phyloP scores from a whole-genome alignment of 2,888 invertebrate species.

The Cristatella mucedo region DNA sequence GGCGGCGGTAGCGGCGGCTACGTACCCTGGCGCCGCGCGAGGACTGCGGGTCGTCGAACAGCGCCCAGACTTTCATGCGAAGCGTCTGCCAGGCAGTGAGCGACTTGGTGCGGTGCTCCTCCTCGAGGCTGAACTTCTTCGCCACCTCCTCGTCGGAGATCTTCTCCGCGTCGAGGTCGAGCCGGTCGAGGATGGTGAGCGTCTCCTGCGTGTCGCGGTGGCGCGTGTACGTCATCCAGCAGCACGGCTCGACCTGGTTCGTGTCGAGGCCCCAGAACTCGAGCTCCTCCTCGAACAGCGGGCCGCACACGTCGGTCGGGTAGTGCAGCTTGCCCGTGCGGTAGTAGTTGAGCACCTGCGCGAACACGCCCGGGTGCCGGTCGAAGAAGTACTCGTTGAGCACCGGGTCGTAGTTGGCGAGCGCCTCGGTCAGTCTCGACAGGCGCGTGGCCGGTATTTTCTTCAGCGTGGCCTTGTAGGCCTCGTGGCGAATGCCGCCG shows the following conservation, averaged over 20 bases:
- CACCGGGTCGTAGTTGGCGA: conserved; percentile 97
- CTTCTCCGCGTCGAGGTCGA: conserved; percentile 89
- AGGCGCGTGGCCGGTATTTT: conserved; percentile 91
- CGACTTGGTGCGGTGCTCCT: conserved; percentile 39
- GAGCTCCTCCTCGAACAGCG: conserved; percentile 93
- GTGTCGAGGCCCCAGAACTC: conserved; percentile 99
- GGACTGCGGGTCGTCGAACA: conserved; percentile 98
- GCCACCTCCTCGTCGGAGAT: conserved; percentile 95
- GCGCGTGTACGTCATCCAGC: conserved; percentile 96
- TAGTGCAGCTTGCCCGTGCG: conserved; percentile 96
- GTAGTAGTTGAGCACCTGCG: conserved; percentile 86
- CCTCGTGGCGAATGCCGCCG: conserved; percentile 81
- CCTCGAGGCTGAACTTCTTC: conserved; percentile 64
- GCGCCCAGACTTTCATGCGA: conserved; percentile 94
- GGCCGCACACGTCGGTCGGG: conserved; percentile 96
- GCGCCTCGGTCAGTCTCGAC: conserved; percentile 80
- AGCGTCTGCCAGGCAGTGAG: conserved; percentile 66
- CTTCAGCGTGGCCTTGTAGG: conserved; percentile 59
- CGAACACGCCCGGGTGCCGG: conserved; percentile 85
- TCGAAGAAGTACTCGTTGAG: conserved; percentile 98
- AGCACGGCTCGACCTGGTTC: conserved; percentile 97
- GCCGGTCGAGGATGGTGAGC: conserved; percentile 81
- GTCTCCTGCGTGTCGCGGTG: conserved; percentile 92
- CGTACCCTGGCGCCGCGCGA: conserved; percentile 87
- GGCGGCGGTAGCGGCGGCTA: no score